A percentile compares a stretch with the other conserved stretches of the same genome.
phyloP scores from a whole-genome alignment of 2,888 invertebrate genomes.

The Apantesis nais region DNA sequence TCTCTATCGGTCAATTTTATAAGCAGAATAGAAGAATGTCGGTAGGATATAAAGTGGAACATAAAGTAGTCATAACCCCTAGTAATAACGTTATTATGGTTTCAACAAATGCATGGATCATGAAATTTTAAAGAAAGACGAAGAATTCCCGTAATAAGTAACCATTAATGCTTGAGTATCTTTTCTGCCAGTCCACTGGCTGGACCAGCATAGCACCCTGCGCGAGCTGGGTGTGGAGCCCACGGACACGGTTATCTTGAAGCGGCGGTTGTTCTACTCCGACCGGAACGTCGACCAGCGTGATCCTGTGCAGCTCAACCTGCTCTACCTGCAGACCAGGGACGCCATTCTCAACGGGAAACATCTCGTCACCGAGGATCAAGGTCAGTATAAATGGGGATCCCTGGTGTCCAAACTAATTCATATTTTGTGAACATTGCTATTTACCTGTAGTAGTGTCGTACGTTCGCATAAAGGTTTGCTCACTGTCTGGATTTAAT shows the following conservation, averaged over 20 bases:
- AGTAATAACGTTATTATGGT: too few relatives aligned
- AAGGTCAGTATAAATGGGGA: slow-evolving; percentile 80
- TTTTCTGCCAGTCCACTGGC: slow-evolving; percentile 91
- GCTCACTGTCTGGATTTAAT: too few relatives aligned
- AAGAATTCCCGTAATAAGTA: neutral
- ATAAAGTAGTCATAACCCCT: too few relatives aligned
- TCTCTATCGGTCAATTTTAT: too few relatives aligned
- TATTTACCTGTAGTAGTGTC: too few relatives aligned
- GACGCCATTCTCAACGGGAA: slow-evolving; percentile 98
- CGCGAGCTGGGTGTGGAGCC: slow-evolving; percentile 97
- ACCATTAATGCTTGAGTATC: neutral
- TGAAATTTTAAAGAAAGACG: neutral
- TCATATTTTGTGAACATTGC: too few relatives aligned
- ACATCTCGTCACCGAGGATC: slow-evolving; percentile 97
- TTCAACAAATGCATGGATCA: too few relatives aligned
- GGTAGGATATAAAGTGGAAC: too few relatives aligned
- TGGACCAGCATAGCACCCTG: slow-evolving; percentile 97
- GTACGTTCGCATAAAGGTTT: neutral
- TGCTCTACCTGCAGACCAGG: slow-evolving; percentile 98
- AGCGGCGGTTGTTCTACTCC: slow-evolving; percentile 98
- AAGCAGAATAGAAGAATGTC: too few relatives aligned
- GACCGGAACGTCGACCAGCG: slow-evolving; percentile 99
- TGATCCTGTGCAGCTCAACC: slow-evolving; percentile 98
- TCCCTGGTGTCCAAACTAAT: neutral
- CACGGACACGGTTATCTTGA: slow-evolving; percentile 94